Percentiles rank a stretch among this genome's conserved stretches.
phyloP scores from a whole-genome alignment of 2,888 invertebrate genomes.

The Blastobasis adustella region DNA sequence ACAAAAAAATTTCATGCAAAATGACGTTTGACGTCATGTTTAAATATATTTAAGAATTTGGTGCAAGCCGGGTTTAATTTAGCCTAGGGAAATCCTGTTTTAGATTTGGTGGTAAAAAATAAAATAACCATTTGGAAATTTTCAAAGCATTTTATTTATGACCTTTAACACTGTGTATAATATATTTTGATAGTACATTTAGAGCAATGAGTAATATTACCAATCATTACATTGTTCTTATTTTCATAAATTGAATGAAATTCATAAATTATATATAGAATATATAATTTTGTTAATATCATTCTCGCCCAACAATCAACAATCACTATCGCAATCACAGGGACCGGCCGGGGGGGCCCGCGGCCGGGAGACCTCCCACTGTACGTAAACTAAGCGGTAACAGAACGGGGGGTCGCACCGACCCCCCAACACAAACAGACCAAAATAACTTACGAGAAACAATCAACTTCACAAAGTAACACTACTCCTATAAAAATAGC shows the following conservation, averaged over 20 bases:
- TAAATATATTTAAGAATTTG: no score
- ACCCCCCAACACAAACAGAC: constrained; percentile 24
- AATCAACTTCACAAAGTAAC: constrained; percentile 43
- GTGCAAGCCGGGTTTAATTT: no score
- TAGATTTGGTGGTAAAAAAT: constrained; percentile 15
- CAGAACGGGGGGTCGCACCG: constrained; percentile 3
- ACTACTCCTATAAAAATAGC: constrained; percentile 71
- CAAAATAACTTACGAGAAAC: constrained; percentile 41
- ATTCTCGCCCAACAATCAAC: constrained; percentile 70
- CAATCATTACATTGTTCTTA: constrained; percentile 75
- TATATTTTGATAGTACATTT: constrained; percentile 77
- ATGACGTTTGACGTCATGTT: no score
- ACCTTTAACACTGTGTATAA: constrained; percentile 76
- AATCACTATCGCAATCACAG: constrained; percentile 65
- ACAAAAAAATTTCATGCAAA: no score
- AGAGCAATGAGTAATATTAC: constrained; percentile 76
- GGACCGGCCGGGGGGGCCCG: constrained; percentile 19
- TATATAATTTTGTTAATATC: constrained; percentile 66
- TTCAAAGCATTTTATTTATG: constrained; percentile 76
- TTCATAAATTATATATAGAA: constrained; percentile 70
- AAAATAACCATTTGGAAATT: constrained; percentile 66
- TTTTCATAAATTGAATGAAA: constrained; percentile 69
- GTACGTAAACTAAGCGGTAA: no score
- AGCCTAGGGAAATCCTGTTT: no score
- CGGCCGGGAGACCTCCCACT: background rate